Percentiles rank a stretch among this genome's conserved stretches.
Evolutionary conservation across 2,113 vertebrate genomes (phyloP).

Genomic region (Atrichornis clamosus): DNA sequence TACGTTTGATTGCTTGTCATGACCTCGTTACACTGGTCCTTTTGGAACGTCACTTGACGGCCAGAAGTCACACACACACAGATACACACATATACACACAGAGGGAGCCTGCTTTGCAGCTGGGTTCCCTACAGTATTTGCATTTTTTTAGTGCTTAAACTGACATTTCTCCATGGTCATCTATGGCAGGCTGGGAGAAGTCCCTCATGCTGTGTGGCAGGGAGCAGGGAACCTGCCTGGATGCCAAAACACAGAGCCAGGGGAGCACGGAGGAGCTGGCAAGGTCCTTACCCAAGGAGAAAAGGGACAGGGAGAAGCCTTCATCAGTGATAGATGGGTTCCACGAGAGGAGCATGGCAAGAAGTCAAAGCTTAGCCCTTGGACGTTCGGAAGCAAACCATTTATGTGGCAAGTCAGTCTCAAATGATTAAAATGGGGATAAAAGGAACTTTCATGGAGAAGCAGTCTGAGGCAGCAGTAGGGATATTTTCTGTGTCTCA

Average conservation of each 20-base stretch:
- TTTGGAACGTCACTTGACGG: not conserved
- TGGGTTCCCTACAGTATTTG: not conserved
- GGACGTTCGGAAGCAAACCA: not conserved
- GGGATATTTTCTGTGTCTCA: not conserved
- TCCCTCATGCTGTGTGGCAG: accelerated
- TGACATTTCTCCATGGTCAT: not conserved
- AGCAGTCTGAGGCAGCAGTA: not conserved
- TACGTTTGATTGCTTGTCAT: not conserved
- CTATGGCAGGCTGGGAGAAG: not conserved
- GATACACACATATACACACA: too few relatives aligned
- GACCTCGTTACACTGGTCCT: not conserved
- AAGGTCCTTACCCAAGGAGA: not conserved
- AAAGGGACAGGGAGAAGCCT: not conserved
- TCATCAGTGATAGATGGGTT: not conserved
- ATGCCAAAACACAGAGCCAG: not conserved
- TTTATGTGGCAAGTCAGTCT: not conserved
- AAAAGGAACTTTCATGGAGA: not conserved
- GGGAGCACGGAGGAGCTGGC: not conserved
- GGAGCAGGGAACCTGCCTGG: not conserved
- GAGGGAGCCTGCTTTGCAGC: not conserved
- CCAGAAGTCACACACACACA: not conserved
- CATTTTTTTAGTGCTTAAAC: not conserved
- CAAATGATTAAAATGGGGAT: not conserved
- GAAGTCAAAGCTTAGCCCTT: not conserved
- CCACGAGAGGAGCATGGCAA: accelerated